These are phyloP conservation scores for Lasioglossum lativentre DNA, from an alignment of 2,888 invertebrate species.

Conservation along the genomic window DNA sequence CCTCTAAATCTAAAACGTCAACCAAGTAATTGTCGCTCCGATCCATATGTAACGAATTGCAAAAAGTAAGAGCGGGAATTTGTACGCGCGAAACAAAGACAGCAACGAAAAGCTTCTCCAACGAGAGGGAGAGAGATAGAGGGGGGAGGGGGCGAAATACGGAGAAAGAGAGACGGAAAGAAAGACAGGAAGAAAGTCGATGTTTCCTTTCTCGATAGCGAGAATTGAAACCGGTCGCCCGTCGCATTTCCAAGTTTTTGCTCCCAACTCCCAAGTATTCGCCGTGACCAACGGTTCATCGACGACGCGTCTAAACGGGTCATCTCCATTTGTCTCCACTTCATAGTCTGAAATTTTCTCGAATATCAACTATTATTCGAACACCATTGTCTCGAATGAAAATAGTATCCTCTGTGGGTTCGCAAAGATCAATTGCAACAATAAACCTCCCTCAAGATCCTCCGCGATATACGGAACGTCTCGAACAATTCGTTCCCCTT, in stretches of 20 bases:
- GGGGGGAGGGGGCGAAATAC: neutral
- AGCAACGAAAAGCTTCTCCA: neutral
- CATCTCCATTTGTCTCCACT: constrained; percentile 55
- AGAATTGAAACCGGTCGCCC: constrained; percentile 78
- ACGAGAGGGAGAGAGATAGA: neutral
- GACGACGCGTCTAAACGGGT: constrained; percentile 68
- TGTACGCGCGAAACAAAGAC: constrained; percentile 33
- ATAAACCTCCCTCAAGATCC: no score
- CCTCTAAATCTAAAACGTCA: neutral
- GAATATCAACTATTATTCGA: neutral
- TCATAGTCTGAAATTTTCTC: constrained; percentile 29
- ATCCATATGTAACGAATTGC: constrained; percentile 18
- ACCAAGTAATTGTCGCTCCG: constrained; percentile 16
- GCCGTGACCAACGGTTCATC: constrained; percentile 69
- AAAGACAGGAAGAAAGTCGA: constrained; percentile 64
- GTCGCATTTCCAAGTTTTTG: constrained; percentile 73
- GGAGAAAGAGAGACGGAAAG: constrained; percentile 40
- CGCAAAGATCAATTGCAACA: no score
- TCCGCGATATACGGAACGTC: no score
- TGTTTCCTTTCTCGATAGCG: constrained; percentile 73
- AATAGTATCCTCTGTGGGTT: neutral
- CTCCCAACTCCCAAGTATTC: constrained; percentile 39
- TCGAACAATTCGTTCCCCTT: no score
- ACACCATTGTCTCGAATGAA: neutral
- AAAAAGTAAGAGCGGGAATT: constrained; percentile 44